Conservation (phyloP, 2,888 invertebrate genomes). For the Eupeodes latifasciatus region DNA sequence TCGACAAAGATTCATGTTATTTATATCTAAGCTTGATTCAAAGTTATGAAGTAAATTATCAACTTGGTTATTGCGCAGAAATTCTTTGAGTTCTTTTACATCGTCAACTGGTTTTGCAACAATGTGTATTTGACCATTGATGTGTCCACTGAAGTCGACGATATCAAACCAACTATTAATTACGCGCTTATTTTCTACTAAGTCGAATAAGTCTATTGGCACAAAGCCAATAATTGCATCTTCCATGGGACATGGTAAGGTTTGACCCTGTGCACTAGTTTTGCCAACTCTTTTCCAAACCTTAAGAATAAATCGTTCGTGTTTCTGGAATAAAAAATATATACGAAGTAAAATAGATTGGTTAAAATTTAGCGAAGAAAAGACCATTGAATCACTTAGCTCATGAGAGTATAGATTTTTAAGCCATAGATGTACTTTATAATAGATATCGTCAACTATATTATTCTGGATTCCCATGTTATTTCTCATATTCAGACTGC, state of each 20-base stretch:
- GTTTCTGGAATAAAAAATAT: slow-evolving; percentile 82
- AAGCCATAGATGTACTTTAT: too few relatives aligned
- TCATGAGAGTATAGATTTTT: too few relatives aligned
- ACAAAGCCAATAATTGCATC: slow-evolving; percentile 87
- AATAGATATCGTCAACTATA: too few relatives aligned
- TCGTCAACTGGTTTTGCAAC: slow-evolving; percentile 86
- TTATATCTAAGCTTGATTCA: slow-evolving; percentile 80
- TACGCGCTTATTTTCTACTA: slow-evolving; percentile 84
- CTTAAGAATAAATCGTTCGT: slow-evolving; percentile 86
- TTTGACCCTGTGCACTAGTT: slow-evolving; percentile 81
- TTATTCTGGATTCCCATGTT: too few relatives aligned
- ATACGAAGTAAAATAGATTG: not conserved
- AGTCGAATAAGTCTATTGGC: slow-evolving; percentile 86
- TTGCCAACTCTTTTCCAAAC: slow-evolving; percentile 86
- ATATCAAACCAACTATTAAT: slow-evolving; percentile 88
- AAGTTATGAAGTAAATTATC: slow-evolving; percentile 81
- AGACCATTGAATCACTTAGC: too few relatives aligned
- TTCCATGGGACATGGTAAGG: slow-evolving; percentile 85
- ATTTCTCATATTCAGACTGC: too few relatives aligned
- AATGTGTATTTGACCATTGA: slow-evolving; percentile 87
- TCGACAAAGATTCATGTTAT: slow-evolving; percentile 83
- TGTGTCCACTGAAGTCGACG: slow-evolving; percentile 86
- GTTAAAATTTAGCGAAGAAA: too few relatives aligned
- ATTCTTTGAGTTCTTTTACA: slow-evolving; percentile 58
- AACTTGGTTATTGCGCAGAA: slow-evolving; percentile 51